These are phyloP conservation scores for Holothuria leucospilota DNA, from an alignment of 53 echinoderm and acorn worm species.

Conservation along the genomic window DNA sequence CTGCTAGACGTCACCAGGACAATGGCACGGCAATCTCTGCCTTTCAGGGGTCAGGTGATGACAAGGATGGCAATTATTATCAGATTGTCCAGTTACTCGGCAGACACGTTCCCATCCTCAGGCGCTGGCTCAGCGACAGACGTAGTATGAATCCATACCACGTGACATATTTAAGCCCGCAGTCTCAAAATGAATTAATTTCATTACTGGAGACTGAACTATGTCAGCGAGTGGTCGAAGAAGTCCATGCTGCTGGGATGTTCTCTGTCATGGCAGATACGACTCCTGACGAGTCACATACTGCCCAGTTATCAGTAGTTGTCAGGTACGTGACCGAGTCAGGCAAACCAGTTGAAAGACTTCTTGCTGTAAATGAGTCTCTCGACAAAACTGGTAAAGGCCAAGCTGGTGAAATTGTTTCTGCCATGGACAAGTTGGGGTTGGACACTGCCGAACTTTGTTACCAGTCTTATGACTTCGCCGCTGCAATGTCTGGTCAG, in stretches of 20 bases:
- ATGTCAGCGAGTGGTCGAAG: neutral
- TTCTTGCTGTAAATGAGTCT: conserved; percentile 31
- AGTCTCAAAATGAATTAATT: conserved; percentile 31
- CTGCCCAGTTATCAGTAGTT: conserved; percentile 24
- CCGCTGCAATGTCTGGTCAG: no score
- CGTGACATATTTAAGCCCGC: conserved; percentile 25
- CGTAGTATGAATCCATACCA: conserved; percentile 29
- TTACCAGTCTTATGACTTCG: conserved; percentile 20
- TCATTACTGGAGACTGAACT: conserved; percentile 10
- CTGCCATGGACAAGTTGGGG: conserved; percentile 5
- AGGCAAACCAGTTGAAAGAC: conserved; percentile 32
- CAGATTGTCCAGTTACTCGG: conserved; percentile 33
- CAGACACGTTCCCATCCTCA: conserved; percentile 32
- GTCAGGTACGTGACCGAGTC: conserved; percentile 24
- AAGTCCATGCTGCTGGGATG: conserved; percentile 31
- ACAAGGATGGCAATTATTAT: conserved; percentile 20
- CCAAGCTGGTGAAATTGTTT: conserved; percentile 37
- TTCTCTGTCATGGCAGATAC: conserved; percentile 27
- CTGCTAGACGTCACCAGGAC: no score
- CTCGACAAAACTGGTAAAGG: conserved; percentile 37
- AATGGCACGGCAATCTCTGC: neutral
- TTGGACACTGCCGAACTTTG: conserved; percentile 13
- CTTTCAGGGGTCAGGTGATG: conserved; percentile 22
- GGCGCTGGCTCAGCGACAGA: conserved; percentile 19
- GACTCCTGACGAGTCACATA: conserved; percentile 35